Percentiles rank a stretch among this genome's conserved stretches.
These are phyloP conservation scores for Otocyon megalotis DNA, from an alignment of 2,113 vertebrate genomes.

Conservation along the genomic window DNA sequence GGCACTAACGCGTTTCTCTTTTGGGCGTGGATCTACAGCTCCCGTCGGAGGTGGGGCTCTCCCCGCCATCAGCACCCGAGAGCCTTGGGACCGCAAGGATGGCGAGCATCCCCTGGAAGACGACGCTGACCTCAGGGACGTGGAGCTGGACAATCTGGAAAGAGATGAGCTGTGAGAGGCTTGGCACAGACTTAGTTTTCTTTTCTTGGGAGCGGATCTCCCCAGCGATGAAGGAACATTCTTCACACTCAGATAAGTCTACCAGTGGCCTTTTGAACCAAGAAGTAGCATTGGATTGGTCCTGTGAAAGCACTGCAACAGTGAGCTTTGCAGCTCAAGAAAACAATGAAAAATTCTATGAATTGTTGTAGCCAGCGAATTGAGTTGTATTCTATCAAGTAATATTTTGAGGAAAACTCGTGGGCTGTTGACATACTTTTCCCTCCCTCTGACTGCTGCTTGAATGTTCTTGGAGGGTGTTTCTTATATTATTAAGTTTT, in stretches of 20 bases:
- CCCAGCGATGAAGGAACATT: constrained; percentile 72
- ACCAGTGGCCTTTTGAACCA: constrained; percentile 82
- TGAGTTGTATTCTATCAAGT: constrained; percentile 85
- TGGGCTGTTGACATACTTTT: constrained; percentile 79
- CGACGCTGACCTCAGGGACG: constrained; percentile 96
- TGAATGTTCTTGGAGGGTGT: constrained; percentile 85
- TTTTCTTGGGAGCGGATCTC: constrained; percentile 83
- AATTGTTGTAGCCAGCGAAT: constrained; percentile 89
- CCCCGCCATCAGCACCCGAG: constrained; percentile 91
- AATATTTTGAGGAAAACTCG: constrained; percentile 82
- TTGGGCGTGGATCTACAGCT: constrained; percentile 96
- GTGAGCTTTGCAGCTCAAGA: constrained; percentile 87
- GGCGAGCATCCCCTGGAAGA: constrained; percentile 97
- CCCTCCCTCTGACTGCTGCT: constrained; percentile 79
- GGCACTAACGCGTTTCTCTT: constrained; percentile 85
- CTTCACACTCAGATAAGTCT: constrained; percentile 69
- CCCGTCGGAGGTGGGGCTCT: constrained; percentile 92
- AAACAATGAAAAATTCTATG: constrained; percentile 91
- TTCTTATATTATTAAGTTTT: constrained; percentile 84
- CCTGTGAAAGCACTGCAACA: constrained; percentile 81
- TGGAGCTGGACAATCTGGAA: constrained; percentile 93
- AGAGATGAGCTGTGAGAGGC: constrained; percentile 92
- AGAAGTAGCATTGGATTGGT: constrained; percentile 75
- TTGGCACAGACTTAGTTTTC: constrained; percentile 35
- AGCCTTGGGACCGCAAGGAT: constrained; percentile 97